phyloP scores from a whole-genome alignment of 2,797 vertebrate species.

The Paramormyrops hopkinsi region DNA sequence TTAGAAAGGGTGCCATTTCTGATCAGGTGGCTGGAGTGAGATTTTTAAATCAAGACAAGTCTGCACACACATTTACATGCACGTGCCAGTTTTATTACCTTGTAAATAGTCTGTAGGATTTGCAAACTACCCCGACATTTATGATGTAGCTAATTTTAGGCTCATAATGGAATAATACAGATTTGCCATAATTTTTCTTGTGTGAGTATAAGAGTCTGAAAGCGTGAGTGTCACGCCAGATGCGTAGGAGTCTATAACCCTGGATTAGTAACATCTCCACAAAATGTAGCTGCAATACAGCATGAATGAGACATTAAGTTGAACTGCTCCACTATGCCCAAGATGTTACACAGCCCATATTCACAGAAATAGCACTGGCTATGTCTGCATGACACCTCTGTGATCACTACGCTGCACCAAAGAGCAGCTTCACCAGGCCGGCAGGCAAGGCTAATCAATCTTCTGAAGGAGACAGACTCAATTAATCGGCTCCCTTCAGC shows the following conservation, averaged over 20 bases:
- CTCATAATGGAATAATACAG: background rate
- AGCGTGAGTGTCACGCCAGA: background rate
- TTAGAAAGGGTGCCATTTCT: background rate
- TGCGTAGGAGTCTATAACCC: background rate
- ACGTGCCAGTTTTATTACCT: background rate
- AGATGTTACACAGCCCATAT: background rate
- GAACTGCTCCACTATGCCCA: background rate
- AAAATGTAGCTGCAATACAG: background rate
- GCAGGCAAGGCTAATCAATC: background rate
- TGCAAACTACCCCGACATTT: background rate
- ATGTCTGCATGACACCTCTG: background rate
- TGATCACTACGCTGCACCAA: background rate
- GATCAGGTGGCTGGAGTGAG: background rate
- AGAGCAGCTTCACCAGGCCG: background rate
- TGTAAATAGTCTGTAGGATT: background rate
- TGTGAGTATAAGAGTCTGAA: background rate
- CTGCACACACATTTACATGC: background rate
- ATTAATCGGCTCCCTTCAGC: background rate
- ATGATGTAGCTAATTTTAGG: background rate
- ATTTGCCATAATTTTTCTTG: background rate
- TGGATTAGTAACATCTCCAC: background rate
- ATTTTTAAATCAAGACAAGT: background rate
- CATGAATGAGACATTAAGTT: background rate
- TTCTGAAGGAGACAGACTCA: background rate
- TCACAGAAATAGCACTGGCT: background rate